Evolutionary conservation across 2,888 invertebrate species (phyloP).

Genomic region (Amphimallon solstitiale): DNA sequence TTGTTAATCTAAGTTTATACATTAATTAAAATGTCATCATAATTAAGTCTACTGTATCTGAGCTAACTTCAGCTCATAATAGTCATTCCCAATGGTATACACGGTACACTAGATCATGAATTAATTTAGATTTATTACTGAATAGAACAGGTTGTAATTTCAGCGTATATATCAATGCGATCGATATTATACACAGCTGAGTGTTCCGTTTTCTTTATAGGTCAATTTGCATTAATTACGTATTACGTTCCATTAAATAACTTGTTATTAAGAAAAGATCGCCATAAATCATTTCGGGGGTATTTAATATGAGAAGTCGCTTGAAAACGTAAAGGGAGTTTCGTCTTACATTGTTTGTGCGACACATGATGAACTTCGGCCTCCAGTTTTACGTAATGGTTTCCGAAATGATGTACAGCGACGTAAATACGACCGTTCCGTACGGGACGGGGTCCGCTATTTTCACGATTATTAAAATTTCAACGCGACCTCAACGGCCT

Average conservation of each 20-base stretch:
- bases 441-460: constrained; percentile 43
- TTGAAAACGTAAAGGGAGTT: neutral
- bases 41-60: too few relatives aligned
- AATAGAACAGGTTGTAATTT: constrained; percentile 39
- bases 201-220: constrained; percentile 30
- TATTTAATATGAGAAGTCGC: constrained; percentile 27
- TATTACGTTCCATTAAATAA: constrained; percentile 33
- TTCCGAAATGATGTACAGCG: constrained; percentile 50
- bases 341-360: constrained; percentile 11
- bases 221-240: constrained; percentile 39
- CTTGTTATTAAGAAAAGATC: constrained; percentile 30
- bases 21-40: too few relatives aligned
- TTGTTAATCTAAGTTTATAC: too few relatives aligned
- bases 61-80: constrained; percentile 7
- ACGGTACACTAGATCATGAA: constrained; percentile 18
- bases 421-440: constrained; percentile 19
- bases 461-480: constrained; percentile 55
- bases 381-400: constrained; percentile 45
- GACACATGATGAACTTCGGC: constrained; percentile 35
- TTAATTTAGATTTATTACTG: constrained; percentile 38
- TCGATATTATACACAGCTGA: constrained; percentile 29
- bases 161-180: constrained; percentile 32
- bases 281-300: constrained; percentile 22
- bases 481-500: constrained; percentile 49
- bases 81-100: constrained; percentile 16